These are phyloP conservation scores for Macrobrachium nipponense DNA, from an alignment of 1,140 invertebrate species.

Conservation along the genomic window DNA sequence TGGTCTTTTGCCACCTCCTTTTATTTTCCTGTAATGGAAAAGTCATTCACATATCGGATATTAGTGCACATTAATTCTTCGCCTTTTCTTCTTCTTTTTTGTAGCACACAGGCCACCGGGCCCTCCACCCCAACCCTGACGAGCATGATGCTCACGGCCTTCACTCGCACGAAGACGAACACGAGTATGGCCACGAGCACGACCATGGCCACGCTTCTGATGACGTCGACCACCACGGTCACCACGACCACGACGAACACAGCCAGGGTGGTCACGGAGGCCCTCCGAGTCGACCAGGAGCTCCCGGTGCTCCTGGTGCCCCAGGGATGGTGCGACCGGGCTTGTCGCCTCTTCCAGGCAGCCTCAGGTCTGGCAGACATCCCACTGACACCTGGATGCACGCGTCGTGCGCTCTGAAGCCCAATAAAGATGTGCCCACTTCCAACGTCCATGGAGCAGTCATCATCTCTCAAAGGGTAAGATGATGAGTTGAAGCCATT, in stretches of 20 bases:
- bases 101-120: not conserved
- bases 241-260: not conserved
- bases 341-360: constrained; percentile 10
- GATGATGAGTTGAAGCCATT: not conserved
- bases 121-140: not conserved
- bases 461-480: constrained; percentile 29
- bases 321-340: not conserved
- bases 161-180: constrained; percentile 1
- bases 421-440: constrained; percentile 15
- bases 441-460: constrained; percentile 8
- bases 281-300: not conserved
- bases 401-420: constrained; percentile 8
- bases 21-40: too few relatives aligned
- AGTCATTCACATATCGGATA: too few relatives aligned
- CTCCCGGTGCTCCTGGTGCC: not conserved
- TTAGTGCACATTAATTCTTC: too few relatives aligned
- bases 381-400: constrained; percentile 7
- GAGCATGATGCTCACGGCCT: not conserved
- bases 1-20: too few relatives aligned
- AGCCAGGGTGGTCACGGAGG: not conserved
- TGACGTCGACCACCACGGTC: not conserved
- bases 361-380: not conserved
- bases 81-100: not conserved
- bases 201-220: not conserved
- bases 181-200: constrained; percentile 15